These are phyloP conservation scores for Acleris cristana DNA, from an alignment of 2,888 invertebrate genomes.

Conservation along the genomic window DNA sequence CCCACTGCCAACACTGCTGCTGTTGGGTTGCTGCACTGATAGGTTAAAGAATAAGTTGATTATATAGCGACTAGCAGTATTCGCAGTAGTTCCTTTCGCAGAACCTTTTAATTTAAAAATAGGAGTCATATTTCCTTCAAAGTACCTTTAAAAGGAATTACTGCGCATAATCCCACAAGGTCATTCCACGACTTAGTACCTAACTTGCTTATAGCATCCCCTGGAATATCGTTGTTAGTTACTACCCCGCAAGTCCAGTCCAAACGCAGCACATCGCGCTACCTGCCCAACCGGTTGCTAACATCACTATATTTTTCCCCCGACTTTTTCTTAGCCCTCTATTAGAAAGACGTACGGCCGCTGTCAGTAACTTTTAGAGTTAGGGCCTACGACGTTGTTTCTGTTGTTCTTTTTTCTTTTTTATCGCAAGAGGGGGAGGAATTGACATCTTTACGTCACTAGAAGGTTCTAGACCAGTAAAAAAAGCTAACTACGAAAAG, in stretches of 20 bases:
- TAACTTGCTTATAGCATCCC: no score
- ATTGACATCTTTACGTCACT: not conserved
- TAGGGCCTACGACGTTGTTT: not conserved
- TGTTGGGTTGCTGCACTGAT: no score
- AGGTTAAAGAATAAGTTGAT: no score
- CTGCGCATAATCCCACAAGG: no score
- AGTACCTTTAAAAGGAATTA: no score
- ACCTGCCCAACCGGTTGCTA: slow-evolving; percentile 12
- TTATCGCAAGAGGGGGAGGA: not conserved
- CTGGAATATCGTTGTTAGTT: not conserved
- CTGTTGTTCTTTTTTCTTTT: not conserved
- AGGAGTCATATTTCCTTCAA: no score
- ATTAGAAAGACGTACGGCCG: slow-evolving; percentile 16
- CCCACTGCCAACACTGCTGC: no score
- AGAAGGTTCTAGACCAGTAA: not conserved
- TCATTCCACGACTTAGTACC: no score
- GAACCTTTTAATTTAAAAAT: no score
- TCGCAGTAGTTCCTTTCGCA: no score
- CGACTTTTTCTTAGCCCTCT: slow-evolving; percentile 16
- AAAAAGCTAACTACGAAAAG: no score
- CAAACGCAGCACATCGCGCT: slow-evolving; percentile 5
- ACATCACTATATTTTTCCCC: slow-evolving; percentile 13
- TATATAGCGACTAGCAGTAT: no score
- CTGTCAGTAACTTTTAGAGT: slow-evolving; percentile 5
- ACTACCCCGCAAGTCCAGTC: not conserved